These are phyloP conservation scores for Malacoraja senta DNA, from an alignment of 2,797 vertebrate genomes.

Conservation along the genomic window DNA sequence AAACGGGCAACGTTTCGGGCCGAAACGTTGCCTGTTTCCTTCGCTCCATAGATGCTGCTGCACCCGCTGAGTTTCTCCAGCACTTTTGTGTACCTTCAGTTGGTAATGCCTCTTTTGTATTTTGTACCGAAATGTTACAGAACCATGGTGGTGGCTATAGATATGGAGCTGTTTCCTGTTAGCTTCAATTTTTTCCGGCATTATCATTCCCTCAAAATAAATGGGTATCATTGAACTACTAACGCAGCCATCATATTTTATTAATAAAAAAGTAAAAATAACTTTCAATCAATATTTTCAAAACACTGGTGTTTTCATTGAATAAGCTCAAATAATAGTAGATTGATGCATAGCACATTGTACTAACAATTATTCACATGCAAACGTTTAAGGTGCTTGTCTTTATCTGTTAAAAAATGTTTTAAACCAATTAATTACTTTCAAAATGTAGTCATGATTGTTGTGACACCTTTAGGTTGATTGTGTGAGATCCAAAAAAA, in stretches of 20 bases:
- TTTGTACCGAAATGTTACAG: not conserved
- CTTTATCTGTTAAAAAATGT: too few species aligned
- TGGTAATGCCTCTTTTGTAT: not conserved
- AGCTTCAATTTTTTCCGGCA: not conserved
- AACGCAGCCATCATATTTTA: not conserved
- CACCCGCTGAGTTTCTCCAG: too few species aligned
- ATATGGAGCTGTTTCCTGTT: not conserved
- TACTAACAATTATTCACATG: not conserved
- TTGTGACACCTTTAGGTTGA: not conserved
- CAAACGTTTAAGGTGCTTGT: too few species aligned
- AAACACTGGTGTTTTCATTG: too few species aligned
- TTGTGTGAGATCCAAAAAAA: not conserved
- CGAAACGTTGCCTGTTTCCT: too few species aligned
- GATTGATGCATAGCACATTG: not conserved
- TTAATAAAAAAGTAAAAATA: too few species aligned
- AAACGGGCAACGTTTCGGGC: too few species aligned
- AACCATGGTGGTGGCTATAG: not conserved
- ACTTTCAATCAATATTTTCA: too few species aligned
- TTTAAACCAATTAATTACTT: too few species aligned
- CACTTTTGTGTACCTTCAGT: too few species aligned
- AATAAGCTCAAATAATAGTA: not conserved
- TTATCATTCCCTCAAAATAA: not conserved
- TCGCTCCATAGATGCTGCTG: too few species aligned
- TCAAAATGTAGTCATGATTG: too few species aligned
- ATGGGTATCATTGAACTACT: not conserved